Evolutionary conservation across 2,797 vertebrate genomes (phyloP).

Genomic region (Pangasius djambal): DNA sequence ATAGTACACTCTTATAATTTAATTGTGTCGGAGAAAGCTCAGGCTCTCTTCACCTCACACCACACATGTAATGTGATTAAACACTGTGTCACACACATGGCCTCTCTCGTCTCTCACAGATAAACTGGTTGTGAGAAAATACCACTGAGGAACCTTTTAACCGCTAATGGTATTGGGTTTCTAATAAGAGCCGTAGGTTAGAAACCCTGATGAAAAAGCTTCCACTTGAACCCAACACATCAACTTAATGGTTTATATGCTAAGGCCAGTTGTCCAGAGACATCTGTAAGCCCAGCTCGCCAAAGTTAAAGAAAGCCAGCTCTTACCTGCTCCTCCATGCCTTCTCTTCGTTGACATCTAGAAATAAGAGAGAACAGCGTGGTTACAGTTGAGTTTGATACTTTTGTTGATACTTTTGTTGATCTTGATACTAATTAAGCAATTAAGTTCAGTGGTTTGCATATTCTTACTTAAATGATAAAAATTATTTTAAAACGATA

Average conservation of each 20-base stretch:
- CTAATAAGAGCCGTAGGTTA: background rate
- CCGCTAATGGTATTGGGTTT: background rate
- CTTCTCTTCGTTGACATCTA: conserved; percentile 73
- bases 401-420: too few relatives aligned
- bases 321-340: conserved; percentile 75
- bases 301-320: conserved; percentile 21
- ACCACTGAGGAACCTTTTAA: conserved; percentile 2
- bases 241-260: conserved; percentile 1
- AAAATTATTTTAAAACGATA: background rate
- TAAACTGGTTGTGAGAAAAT: conserved; percentile 20
- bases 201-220: background rate
- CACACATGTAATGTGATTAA: conserved; percentile 26
- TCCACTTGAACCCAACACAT: background rate
- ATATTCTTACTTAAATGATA: background rate
- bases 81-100: conserved; percentile 19
- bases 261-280: conserved; percentile 3
- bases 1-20: conserved; percentile 22
- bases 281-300: background rate
- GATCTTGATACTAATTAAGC: background rate
- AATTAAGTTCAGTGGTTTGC: background rate
- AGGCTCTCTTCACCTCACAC: conserved; percentile 23
- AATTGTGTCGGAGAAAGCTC: conserved; percentile 40
- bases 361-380: conserved; percentile 55
- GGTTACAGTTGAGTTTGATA: conserved; percentile 43
- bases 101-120: conserved; percentile 18